Percentiles rank a stretch among this genome's conserved stretches.
Evolutionary conservation across 2,797 vertebrate species (phyloP).

Genomic region (Synanceia verrucosa): DNA sequence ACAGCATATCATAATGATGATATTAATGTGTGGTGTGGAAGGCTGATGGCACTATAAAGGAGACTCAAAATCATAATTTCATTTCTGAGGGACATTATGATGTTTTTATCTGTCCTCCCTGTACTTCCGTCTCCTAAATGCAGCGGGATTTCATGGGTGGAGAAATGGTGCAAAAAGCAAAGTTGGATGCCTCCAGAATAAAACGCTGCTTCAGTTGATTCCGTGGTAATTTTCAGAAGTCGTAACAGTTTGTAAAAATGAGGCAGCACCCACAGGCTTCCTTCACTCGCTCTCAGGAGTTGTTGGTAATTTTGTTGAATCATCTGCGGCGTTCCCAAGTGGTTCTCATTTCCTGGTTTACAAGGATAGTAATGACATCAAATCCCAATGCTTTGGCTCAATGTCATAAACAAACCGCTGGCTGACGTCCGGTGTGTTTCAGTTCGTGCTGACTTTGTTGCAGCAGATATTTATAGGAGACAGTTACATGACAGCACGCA

Average conservation of each 20-base stretch:
- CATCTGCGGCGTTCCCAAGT: constrained; percentile 3
- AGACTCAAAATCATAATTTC: not conserved
- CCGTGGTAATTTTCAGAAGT: not conserved
- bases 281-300: not conserved
- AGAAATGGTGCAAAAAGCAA: not conserved
- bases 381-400: constrained; percentile 7
- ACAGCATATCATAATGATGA: too few species aligned
- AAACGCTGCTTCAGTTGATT: not conserved
- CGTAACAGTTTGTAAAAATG: not conserved
- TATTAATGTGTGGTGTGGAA: not conserved
- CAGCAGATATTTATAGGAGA: constrained; percentile 61
- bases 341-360: constrained; percentile 51
- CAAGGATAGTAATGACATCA: constrained; percentile 28
- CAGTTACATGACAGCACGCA: constrained; percentile 13
- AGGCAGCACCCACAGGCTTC: constrained; percentile 2
- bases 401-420: constrained; percentile 34
- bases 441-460: constrained; percentile 20
- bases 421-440: constrained; percentile 4
- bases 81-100: not conserved
- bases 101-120: not conserved
- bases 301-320: constrained; percentile 17
- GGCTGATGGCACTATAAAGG: not conserved
- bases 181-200: not conserved
- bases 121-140: not conserved
- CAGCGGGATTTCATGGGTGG: not conserved